Evolutionary conservation across 2,888 invertebrate genomes (phyloP).

Genomic region (Poecilobothrus nobilitatus): DNA sequence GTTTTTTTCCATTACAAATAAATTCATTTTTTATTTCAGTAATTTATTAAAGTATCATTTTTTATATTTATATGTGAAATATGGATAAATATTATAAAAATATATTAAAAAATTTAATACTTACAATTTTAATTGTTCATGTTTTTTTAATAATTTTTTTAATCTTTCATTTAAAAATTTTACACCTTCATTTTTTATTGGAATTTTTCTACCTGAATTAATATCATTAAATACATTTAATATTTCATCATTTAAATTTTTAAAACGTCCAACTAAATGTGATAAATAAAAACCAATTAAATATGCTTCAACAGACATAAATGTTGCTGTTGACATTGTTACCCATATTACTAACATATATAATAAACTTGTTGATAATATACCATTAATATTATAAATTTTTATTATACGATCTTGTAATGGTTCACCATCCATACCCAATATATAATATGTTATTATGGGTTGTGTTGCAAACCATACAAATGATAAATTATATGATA

Average conservation of each 20-base stretch:
- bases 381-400: not conserved
- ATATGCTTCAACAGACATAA: not conserved
- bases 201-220: not conserved
- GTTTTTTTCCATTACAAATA: too few species aligned
- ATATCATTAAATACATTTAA: not conserved
- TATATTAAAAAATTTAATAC: too few species aligned
- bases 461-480: not conserved
- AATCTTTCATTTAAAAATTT: not conserved
- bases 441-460: not conserved
- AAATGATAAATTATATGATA: not conserved
- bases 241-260: not conserved
- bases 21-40: too few species aligned
- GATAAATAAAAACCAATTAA: not conserved
- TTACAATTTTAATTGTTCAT: not conserved
- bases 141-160: not conserved
- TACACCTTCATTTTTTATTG: not conserved
- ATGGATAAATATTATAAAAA: too few species aligned
- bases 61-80: too few species aligned
- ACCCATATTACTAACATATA: not conserved
- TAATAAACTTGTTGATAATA: not conserved
- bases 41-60: too few species aligned
- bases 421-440: not conserved
- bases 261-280: not conserved
- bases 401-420: not conserved
- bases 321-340: not conserved